Evolutionary conservation across 2,113 vertebrate species (phyloP), one percentile per base, ranked within the genome.

Genomic region (Nanorana parkeri): DNA sequence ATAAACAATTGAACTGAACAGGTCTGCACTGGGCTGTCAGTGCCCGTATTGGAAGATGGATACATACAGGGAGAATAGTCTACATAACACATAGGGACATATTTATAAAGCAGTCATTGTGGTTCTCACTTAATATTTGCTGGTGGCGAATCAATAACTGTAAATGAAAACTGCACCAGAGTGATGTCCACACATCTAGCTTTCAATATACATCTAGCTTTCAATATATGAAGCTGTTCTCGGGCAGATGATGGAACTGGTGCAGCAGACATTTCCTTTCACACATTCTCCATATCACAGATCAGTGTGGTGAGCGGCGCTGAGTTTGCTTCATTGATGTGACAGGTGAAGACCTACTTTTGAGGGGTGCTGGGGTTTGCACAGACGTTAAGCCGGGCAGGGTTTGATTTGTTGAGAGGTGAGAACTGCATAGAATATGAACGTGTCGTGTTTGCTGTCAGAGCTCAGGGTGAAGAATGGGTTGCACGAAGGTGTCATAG

Each of bases 261-360:
- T 21, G 28, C 17, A 60, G 26, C 19, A 15, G 72, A 17, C 55
- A 11, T 4, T 3, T 36, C 26, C 41, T 65, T n/a, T 64, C 32
- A 19, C 29, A 51, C 19, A 36, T 26, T 6, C 17, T 41, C 76
- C 20, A 20, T 21, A 54, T 51, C 21, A 13, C 58, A 52, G 58
- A 17, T 65, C 60, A 61, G 73, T 29, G 74, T 10, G 20, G 60
- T 52, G 17, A 13, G 63, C 36, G 20, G 13, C 5, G 1, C 67
- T 13, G 20, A 68, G 26, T 29, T 17, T 68, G 51, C 17, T 6
- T 20, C 41, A 24, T 60, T 68, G 65, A 79, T 58, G 77, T 68
- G 77, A 23, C 77, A 79, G 64, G 36, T 68, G 77, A 26, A 68
- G 65, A n/a, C 61, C 65, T 56, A 68, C 47, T 67, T 78, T 78